Evolutionary conservation across 2,888 invertebrate species (phyloP).

Genomic region (Tipula unca): DNA sequence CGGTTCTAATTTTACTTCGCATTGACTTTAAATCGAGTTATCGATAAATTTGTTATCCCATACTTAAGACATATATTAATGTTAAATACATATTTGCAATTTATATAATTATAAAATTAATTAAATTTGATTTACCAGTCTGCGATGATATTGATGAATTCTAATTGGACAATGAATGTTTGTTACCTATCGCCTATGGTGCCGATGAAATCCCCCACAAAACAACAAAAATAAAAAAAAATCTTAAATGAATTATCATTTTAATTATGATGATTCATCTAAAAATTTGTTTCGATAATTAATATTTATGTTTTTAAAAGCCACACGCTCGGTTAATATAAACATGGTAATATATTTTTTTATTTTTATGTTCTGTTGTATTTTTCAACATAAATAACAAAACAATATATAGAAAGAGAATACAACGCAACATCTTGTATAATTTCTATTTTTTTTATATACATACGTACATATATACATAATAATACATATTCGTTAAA

Average conservation of each 20-base stretch:
- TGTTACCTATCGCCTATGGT: background rate
- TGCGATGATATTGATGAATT: background rate
- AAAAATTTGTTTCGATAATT: background rate
- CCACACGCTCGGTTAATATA: constrained; percentile 2
- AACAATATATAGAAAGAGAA: background rate
- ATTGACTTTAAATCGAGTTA: too few relatives aligned
- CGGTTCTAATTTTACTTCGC: too few relatives aligned
- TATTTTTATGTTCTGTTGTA: background rate
- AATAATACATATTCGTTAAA: background rate
- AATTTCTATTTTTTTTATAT: background rate
- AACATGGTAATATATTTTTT: background rate
- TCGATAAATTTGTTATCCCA: too few relatives aligned
- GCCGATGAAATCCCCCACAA: background rate
- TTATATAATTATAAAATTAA: too few relatives aligned
- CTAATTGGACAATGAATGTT: background rate
- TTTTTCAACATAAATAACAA: background rate
- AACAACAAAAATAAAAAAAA: background rate
- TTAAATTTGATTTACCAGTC: too few relatives aligned
- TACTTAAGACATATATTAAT: too few relatives aligned
- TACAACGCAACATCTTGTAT: background rate
- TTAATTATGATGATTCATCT: background rate
- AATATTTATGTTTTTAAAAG: background rate
- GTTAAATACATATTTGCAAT: too few relatives aligned
- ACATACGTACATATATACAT: background rate
- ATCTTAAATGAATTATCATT: background rate